Conservation (phyloP, 2,888 invertebrate genomes). For the Sussaba pulchella region DNA sequence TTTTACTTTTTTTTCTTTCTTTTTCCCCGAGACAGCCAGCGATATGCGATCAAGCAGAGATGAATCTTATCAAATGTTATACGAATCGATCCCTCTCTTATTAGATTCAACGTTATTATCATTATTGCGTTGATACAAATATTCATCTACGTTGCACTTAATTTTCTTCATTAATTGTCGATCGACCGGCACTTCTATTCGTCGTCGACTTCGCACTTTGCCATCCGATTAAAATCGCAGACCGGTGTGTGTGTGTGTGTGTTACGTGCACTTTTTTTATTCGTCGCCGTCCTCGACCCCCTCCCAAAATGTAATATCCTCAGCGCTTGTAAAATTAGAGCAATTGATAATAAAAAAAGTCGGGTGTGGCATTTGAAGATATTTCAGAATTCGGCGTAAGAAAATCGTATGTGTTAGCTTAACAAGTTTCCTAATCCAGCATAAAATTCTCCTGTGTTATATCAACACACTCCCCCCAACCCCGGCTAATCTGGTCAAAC, state of each 20-base stretch:
- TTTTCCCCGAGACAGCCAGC: too few species aligned
- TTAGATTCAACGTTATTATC: too few species aligned
- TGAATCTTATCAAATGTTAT: constrained; percentile 2
- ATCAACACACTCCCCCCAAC: not conserved
- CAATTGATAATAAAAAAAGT: too few species aligned
- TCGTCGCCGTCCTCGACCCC: too few species aligned
- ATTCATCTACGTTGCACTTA: constrained; percentile 38
- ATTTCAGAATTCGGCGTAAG: not conserved
- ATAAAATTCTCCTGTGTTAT: too few species aligned
- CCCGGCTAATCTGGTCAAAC: not conserved
- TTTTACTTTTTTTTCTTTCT: constrained; percentile 8
- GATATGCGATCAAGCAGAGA: too few species aligned
- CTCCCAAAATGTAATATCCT: too few species aligned
- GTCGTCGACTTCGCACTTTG: constrained; percentile 32
- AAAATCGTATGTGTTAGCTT: constrained; percentile 10
- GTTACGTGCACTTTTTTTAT: constrained; percentile 27
- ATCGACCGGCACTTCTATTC: constrained; percentile 38
- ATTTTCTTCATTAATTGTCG: constrained; percentile 33
- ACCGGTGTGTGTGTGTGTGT: constrained; percentile 6
- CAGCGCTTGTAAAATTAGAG: too few species aligned
- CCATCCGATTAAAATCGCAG: constrained; percentile 1
- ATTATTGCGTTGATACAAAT: too few species aligned
- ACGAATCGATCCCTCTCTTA: not conserved
- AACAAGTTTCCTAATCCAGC: too few species aligned
- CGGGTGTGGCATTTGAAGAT: too few species aligned